These are phyloP conservation scores for Arvicanthis niloticus DNA, from an alignment of 2,113 vertebrate genomes.

Conservation along the genomic window DNA sequence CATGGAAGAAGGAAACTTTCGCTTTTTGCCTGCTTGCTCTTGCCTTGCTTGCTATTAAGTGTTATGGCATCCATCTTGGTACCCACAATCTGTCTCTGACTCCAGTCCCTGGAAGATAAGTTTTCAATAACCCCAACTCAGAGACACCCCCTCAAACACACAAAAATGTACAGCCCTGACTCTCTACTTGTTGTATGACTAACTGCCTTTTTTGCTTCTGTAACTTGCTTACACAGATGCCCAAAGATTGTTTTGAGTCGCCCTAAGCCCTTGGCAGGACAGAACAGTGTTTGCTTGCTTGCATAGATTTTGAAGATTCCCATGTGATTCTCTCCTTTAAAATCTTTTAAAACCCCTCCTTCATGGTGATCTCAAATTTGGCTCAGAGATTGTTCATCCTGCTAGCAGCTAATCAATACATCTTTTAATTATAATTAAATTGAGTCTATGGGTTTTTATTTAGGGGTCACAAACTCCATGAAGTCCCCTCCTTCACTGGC, in stretches of 20 bases:
- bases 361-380: not conserved
- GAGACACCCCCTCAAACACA: not conserved
- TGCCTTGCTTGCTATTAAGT: not conserved
- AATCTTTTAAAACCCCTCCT: not conserved
- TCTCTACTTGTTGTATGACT: not conserved
- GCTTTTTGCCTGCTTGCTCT: not conserved
- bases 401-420: not conserved
- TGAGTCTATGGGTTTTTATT: not conserved
- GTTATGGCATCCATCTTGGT: not conserved
- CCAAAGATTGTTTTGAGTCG: not conserved
- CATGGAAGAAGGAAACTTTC: not conserved
- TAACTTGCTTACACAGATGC: not conserved
- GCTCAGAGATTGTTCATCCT: not conserved
- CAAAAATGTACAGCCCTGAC: not conserved
- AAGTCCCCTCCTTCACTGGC: not conserved
- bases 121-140: not conserved
- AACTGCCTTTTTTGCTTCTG: not conserved
- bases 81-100: not conserved
- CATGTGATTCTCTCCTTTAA: not conserved
- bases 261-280: not conserved
- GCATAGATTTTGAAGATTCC: not conserved
- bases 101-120: not conserved
- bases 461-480: not conserved
- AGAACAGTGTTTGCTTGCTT: not conserved
- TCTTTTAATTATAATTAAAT: not conserved